phyloP scores from a whole-genome alignment of 1,140 invertebrate genomes.

The Drosophila fuyamai region DNA sequence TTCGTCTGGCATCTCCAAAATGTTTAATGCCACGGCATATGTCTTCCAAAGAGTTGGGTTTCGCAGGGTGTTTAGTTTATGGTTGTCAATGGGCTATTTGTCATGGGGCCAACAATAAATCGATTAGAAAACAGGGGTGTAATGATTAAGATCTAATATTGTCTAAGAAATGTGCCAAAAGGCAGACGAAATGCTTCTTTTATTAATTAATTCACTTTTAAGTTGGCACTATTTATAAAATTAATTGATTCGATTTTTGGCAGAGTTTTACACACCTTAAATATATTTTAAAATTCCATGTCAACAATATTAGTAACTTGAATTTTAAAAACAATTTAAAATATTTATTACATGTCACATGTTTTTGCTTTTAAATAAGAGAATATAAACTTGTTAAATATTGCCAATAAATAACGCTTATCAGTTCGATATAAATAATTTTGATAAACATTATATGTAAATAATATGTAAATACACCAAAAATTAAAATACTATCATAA shows the following conservation, averaged over 20 bases:
- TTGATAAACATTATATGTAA: neutral
- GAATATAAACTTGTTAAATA: neutral
- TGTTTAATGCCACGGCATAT: constrained; percentile 22
- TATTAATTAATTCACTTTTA: neutral
- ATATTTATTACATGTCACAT: too few relatives aligned
- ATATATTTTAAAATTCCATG: too few relatives aligned
- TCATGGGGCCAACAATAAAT: constrained; percentile 28
- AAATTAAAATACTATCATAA: neutral
- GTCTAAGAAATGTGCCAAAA: neutral
- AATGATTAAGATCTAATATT: constrained; percentile 12
- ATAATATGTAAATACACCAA: constrained; percentile 6
- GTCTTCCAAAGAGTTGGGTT: constrained; percentile 28
- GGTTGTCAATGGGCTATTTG: constrained; percentile 42
- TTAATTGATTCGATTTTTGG: too few relatives aligned
- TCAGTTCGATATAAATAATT: neutral
- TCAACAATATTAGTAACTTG: too few relatives aligned
- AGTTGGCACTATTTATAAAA: too few relatives aligned
- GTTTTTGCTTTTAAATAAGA: too few relatives aligned
- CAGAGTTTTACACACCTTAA: too few relatives aligned
- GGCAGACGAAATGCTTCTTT: too few relatives aligned
- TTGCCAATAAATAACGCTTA: neutral
- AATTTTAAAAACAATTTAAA: too few relatives aligned
- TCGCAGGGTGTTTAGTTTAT: constrained; percentile 42
- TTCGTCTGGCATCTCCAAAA: constrained; percentile 31
- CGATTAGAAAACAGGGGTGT: constrained; percentile 8